Conservation (phyloP, 1,140 invertebrate genomes). For the Globodera ellingtonae region DNA sequence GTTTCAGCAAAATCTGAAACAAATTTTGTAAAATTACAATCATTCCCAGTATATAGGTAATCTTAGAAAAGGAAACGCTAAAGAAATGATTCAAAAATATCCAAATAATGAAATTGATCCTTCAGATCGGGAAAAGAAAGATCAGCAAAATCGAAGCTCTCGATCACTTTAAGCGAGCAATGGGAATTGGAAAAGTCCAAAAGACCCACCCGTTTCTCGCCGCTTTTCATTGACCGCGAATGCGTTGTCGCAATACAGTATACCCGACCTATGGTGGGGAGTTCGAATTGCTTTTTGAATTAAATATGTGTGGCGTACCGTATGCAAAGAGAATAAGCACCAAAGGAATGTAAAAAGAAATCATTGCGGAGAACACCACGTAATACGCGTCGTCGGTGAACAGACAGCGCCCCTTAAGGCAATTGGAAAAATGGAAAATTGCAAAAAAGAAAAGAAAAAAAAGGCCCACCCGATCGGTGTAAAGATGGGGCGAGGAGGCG, state of each 20-base stretch:
- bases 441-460: not conserved
- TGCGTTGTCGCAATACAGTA: slow-evolving; percentile 57
- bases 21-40: no score
- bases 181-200: not conserved
- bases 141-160: no score
- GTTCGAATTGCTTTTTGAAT: slow-evolving; percentile 32
- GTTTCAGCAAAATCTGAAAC: slow-evolving; percentile 28
- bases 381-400: slow-evolving; percentile 62
- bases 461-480: slow-evolving; percentile 48
- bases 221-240: slow-evolving; percentile 58
- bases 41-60: no score
- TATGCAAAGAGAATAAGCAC: slow-evolving; percentile 64
- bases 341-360: slow-evolving; percentile 64
- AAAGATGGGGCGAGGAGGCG: slow-evolving; percentile 59
- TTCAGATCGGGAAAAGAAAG: no score
- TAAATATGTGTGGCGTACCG: slow-evolving; percentile 53
- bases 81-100: no score
- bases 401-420: slow-evolving; percentile 55
- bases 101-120: no score
- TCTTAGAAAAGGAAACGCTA: no score
- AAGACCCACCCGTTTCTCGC: slow-evolving; percentile 57
- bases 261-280: not conserved
- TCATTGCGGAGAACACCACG: slow-evolving; percentile 61
- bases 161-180: no score
- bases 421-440: no score